These are phyloP conservation scores for Stichopus horrens DNA, from an alignment of 53 echinoderm and acorn worm species.

Conservation along the genomic window DNA sequence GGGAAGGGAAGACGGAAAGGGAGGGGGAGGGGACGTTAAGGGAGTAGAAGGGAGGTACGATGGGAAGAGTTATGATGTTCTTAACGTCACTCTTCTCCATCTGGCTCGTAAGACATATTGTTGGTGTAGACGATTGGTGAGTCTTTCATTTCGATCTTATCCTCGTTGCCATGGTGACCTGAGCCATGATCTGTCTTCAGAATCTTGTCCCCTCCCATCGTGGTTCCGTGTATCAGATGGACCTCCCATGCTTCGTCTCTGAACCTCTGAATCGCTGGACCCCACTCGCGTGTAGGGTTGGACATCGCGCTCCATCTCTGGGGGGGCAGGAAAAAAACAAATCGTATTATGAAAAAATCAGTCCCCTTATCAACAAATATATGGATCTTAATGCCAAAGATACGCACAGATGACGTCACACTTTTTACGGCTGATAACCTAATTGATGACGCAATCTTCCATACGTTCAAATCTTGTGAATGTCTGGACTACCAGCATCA, in stretches of 20 bases:
- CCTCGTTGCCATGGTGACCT: not conserved
- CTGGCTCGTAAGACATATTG: not conserved
- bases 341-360: too few species aligned
- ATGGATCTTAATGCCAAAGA: too few species aligned
- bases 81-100: not conserved
- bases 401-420: too few species aligned
- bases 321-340: not conserved
- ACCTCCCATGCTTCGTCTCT: conserved; percentile 69
- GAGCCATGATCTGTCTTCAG: not conserved
- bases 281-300: conserved; percentile 74
- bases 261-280: conserved; percentile 67
- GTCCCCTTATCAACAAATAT: too few species aligned
- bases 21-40: too few species aligned
- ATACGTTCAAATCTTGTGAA: too few species aligned
- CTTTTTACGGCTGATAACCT: too few species aligned
- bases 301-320: conserved; percentile 72
- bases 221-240: conserved; percentile 63
- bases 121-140: not conserved
- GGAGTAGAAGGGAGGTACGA: too few species aligned
- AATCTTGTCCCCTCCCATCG: conserved; percentile 68
- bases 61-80: too few species aligned
- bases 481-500: too few species aligned
- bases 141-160: not conserved
- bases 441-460: too few species aligned
- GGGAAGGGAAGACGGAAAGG: too few species aligned